Percentiles rank a stretch among this genome's conserved stretches.
phyloP scores from a whole-genome alignment of 2,888 invertebrate species.

The Microctonus aethiopoides region DNA sequence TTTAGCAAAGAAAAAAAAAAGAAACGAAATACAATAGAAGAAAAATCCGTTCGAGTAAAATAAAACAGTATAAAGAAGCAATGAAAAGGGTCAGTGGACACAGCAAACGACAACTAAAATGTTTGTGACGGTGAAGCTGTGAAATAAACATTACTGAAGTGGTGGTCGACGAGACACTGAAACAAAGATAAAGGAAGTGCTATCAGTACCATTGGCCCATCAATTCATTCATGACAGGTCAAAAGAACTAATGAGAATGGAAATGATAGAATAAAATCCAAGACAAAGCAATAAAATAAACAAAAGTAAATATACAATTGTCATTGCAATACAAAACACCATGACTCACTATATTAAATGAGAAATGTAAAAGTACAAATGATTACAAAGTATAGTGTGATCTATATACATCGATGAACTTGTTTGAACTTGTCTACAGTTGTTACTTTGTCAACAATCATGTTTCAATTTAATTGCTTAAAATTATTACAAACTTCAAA shows the following conservation, averaged over 20 bases:
- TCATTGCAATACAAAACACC: background rate
- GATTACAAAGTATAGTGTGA: too few relatives aligned
- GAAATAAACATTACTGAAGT: constrained; percentile 12
- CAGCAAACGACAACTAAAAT: constrained; percentile 12
- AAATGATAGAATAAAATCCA: background rate
- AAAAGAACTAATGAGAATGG: background rate
- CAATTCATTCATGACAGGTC: background rate
- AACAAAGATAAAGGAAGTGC: background rate
- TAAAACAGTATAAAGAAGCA: background rate
- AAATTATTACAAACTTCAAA: background rate
- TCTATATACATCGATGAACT: too few relatives aligned
- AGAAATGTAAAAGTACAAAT: background rate
- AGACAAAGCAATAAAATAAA: background rate
- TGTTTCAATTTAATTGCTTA: too few relatives aligned
- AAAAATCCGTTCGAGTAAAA: background rate
- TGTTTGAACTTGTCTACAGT: too few relatives aligned
- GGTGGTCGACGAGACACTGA: background rate
- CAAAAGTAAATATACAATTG: background rate
- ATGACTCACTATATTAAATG: too few relatives aligned
- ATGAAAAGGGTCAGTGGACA: constrained; percentile 11
- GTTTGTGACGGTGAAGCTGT: constrained; percentile 7
- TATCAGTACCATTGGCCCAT: background rate
- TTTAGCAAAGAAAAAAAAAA: background rate
- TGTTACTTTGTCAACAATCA: too few relatives aligned
- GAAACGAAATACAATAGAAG: background rate